Conservation (phyloP, 2,888 invertebrate species). For the Hemicrepidius hirtus region DNA sequence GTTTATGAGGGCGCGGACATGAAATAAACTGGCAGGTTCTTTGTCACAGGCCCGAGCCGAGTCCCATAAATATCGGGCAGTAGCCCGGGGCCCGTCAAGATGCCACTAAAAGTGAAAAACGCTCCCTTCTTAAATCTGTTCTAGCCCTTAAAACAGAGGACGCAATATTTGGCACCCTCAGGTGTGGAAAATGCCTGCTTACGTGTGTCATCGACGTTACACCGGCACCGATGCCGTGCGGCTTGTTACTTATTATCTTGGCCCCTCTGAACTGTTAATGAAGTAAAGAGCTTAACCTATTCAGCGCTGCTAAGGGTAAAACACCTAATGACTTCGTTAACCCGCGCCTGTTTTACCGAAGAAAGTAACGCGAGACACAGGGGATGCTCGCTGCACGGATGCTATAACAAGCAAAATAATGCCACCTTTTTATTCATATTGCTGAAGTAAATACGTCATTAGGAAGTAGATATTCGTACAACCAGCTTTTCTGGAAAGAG, state of each 20-base stretch:
- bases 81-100: slow-evolving; percentile 60
- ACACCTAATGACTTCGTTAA: slow-evolving; percentile 58
- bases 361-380: slow-evolving; percentile 40
- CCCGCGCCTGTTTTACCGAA: slow-evolving; percentile 39
- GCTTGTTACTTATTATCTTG: slow-evolving; percentile 49
- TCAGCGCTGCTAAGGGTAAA: slow-evolving; percentile 49
- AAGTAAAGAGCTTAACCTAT: slow-evolving; percentile 53
- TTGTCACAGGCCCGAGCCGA: slow-evolving; percentile 63
- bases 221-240: background rate
- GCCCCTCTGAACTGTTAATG: slow-evolving; percentile 51
- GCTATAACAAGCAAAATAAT: slow-evolving; percentile 47
- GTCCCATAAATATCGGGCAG: slow-evolving; percentile 64
- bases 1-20: slow-evolving; percentile 65
- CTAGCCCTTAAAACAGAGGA: slow-evolving; percentile 51
- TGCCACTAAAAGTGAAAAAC: slow-evolving; percentile 59
- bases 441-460: slow-evolving; percentile 40
- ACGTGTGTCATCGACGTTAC: slow-evolving; percentile 32
- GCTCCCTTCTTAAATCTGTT: slow-evolving; percentile 54
- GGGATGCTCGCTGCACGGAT: slow-evolving; percentile 9
- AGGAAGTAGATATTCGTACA: slow-evolving; percentile 32
- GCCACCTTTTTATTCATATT: slow-evolving; percentile 35
- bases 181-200: slow-evolving; percentile 47
- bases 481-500: background rate
- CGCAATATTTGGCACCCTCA: slow-evolving; percentile 51
- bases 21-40: slow-evolving; percentile 64